Percentiles rank a stretch among this genome's conserved stretches.
Conservation (phyloP, 2,888 invertebrate genomes). For the Augiades crinisus region DNA sequence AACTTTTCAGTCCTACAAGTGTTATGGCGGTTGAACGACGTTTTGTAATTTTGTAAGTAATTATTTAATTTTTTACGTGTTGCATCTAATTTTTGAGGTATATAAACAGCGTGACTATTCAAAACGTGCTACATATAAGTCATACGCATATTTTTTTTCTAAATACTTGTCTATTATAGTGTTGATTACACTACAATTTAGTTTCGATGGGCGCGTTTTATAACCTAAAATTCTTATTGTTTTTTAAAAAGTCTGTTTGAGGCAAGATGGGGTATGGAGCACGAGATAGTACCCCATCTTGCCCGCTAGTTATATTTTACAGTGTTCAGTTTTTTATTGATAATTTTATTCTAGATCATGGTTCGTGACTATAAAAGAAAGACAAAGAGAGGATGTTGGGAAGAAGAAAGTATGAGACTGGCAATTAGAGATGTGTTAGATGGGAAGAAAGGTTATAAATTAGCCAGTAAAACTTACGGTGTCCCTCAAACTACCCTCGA, state of each 20-base stretch:
- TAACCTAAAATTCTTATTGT: not conserved
- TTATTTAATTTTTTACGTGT: too few species aligned
- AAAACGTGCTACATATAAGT: too few species aligned
- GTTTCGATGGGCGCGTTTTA: not conserved
- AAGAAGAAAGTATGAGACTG: slow-evolving; percentile 11
- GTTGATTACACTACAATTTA: too few species aligned
- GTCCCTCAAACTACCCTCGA: slow-evolving; percentile 22
- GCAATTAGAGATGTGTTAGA: slow-evolving; percentile 10
- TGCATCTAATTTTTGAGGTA: not conserved
- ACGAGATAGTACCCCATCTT: not conserved
- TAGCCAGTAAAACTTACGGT: not conserved
- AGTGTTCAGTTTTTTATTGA: not conserved
- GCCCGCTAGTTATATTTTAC: not conserved
- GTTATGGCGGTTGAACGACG: too few species aligned
- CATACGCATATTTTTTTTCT: too few species aligned
- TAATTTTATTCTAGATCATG: not conserved
- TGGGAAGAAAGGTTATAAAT: slow-evolving; percentile 14
- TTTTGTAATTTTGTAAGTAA: too few species aligned
- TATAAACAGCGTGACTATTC: not conserved
- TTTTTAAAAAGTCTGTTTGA: not conserved
- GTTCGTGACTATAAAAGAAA: slow-evolving; percentile 8
- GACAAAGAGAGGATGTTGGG: slow-evolving; percentile 13
- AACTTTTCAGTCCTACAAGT: too few species aligned
- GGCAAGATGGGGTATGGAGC: not conserved
- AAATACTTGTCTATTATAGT: too few species aligned